These are phyloP conservation scores for Neotoma lepida DNA, from an alignment of 2,113 vertebrate species.

Conservation along the genomic window DNA sequence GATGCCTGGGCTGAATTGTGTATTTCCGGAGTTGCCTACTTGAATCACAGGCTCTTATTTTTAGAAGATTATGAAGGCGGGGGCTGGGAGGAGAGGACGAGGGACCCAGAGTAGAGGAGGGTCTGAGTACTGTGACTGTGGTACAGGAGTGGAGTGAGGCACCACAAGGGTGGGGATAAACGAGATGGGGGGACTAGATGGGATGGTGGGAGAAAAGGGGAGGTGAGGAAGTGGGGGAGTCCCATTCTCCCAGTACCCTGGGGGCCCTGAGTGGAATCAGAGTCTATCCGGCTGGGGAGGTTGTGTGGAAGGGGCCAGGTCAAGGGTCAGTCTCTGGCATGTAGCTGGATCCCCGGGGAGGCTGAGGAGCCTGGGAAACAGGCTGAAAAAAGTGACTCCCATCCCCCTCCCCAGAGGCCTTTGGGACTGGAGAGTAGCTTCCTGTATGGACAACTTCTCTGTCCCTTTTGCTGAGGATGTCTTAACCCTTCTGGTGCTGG, in stretches of 20 bases:
- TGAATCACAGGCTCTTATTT: slow-evolving; percentile 78
- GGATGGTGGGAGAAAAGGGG: neutral
- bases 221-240: slow-evolving; percentile 39
- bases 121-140: slow-evolving; percentile 74
- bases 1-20: slow-evolving; percentile 73
- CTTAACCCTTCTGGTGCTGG: slow-evolving; percentile 77
- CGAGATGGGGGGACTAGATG: slow-evolving; percentile 52
- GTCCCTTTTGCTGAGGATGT: slow-evolving; percentile 39
- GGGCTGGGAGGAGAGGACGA: slow-evolving; percentile 66
- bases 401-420: slow-evolving; percentile 57
- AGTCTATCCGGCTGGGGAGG: slow-evolving; percentile 71
- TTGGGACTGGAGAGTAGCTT: slow-evolving; percentile 73
- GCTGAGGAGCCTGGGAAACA: slow-evolving; percentile 79
- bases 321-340: slow-evolving; percentile 83
- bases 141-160: slow-evolving; percentile 69
- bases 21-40: slow-evolving; percentile 78
- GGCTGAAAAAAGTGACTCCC: slow-evolving; percentile 44
- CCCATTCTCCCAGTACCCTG: neutral
- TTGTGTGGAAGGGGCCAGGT: slow-evolving; percentile 80
- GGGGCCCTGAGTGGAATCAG: slow-evolving; percentile 39
- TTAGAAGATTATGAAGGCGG: slow-evolving; percentile 75
- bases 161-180: slow-evolving; percentile 72
- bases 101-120: slow-evolving; percentile 69
- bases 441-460: slow-evolving; percentile 61
- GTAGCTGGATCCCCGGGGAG: slow-evolving; percentile 77